A percentile compares a stretch with the other conserved stretches of the same genome.
phyloP scores from a whole-genome alignment of 2,797 vertebrate genomes.

The Trematomus bernacchii region DNA sequence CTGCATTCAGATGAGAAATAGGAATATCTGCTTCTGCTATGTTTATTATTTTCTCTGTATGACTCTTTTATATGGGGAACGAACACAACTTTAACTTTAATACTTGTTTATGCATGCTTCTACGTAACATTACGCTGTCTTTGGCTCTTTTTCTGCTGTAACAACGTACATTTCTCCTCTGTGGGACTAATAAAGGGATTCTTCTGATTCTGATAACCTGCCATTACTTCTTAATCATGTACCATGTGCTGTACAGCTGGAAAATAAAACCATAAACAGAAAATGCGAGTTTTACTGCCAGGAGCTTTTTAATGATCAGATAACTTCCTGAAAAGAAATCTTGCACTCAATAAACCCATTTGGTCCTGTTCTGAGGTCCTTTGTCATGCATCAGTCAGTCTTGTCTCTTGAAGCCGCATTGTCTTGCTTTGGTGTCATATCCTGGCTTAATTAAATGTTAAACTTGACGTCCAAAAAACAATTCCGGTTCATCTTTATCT shows the following conservation, averaged over 20 bases:
- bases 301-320: not conserved
- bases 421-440: not conserved
- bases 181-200: too few relatives aligned
- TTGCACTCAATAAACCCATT: too few relatives aligned
- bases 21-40: not conserved
- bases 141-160: too few relatives aligned
- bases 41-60: not conserved
- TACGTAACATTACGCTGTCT: too few relatives aligned
- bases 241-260: not conserved
- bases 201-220: too few relatives aligned
- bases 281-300: not conserved
- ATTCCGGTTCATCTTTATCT: conserved; percentile 10
- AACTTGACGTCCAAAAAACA: conserved; percentile 2
- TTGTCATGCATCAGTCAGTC: not conserved
- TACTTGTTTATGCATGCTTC: too few relatives aligned
- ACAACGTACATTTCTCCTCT: too few relatives aligned
- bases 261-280: not conserved
- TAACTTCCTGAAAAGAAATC: too few relatives aligned
- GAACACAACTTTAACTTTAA: too few relatives aligned
- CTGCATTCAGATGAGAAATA: not conserved
- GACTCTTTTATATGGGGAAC: not conserved
- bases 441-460: conserved; percentile 4
- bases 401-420: not conserved
- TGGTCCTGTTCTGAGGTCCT: too few relatives aligned
- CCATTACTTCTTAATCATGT: too few relatives aligned